phyloP scores from a whole-genome alignment of 1,140 invertebrate genomes.

The Drosophila mauritiana region DNA sequence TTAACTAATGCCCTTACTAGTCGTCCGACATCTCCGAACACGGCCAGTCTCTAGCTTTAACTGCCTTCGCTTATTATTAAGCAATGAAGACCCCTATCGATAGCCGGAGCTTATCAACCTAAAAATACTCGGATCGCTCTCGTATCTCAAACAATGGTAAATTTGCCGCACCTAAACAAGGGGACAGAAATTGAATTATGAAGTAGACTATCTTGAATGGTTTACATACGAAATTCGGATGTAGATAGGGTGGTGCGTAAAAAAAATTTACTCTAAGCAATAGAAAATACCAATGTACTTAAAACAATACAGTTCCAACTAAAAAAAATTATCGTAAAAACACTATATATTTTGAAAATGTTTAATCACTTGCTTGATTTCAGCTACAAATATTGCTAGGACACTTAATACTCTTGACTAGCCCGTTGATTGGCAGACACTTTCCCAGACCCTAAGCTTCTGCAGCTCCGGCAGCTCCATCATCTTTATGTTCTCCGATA shows the following conservation, averaged over 20 bases:
- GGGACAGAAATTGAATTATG: not conserved
- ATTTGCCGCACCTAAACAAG: conserved; percentile 10
- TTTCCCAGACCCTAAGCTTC: conserved; percentile 64
- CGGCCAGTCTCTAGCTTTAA: conserved; percentile 3
- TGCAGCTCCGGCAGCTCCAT: conserved; percentile 81
- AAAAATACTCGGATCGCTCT: conserved; percentile 10
- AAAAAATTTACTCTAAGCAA: no score
- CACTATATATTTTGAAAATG: no score
- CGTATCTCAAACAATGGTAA: conserved; percentile 22
- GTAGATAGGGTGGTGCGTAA: no score
- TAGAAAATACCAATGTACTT: not conserved
- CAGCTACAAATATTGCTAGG: no score
- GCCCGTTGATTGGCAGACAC: conserved; percentile 23
- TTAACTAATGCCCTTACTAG: conserved; percentile 19
- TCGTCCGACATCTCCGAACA: conserved; percentile 35
- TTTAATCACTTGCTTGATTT: no score
- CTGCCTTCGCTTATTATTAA: conserved; percentile 3
- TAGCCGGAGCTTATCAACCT: conserved; percentile 30
- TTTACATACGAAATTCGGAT: no score
- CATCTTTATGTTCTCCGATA: conserved; percentile 71
- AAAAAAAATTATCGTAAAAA: no score
- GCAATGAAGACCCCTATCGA: conserved; percentile 7
- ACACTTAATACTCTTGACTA: not conserved
- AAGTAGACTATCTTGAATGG: not conserved
- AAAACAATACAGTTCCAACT: no score